Conservation (phyloP, 2,113 vertebrate genomes). For the Daphoenositta chrysoptera region DNA sequence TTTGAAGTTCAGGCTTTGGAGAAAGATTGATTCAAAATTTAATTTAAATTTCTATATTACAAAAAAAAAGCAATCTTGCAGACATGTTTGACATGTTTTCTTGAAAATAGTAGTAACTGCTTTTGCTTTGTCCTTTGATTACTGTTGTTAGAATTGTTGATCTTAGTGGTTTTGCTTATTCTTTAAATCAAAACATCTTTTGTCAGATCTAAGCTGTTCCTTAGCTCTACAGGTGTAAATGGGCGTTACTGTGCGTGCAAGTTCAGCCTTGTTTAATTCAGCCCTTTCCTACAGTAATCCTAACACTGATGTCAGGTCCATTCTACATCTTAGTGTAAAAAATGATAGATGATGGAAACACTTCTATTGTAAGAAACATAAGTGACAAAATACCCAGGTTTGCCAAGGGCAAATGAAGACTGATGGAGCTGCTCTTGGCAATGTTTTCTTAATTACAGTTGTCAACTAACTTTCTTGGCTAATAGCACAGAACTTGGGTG, state of each 20-base stretch:
- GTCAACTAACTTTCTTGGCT: constrained; percentile 51
- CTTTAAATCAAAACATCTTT: not conserved
- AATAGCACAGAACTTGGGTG: constrained; percentile 1
- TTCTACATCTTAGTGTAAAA: constrained; percentile 14
- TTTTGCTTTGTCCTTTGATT: not conserved
- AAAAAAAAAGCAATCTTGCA: not conserved
- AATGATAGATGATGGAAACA: not conserved
- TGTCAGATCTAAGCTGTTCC: constrained; percentile 26
- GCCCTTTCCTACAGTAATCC: constrained; percentile 30
- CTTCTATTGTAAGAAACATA: constrained; percentile 13
- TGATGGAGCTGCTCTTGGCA: constrained; percentile 8
- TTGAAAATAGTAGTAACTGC: not conserved
- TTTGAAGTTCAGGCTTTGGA: not conserved
- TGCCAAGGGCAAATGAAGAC: constrained; percentile 20
- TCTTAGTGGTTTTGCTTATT: constrained; percentile 11
- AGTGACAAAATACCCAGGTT: constrained; percentile 25
- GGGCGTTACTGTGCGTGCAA: constrained; percentile 29
- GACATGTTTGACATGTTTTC: not conserved
- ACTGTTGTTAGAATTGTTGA: not conserved
- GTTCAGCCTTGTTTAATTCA: constrained; percentile 47
- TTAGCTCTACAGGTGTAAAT: not conserved
- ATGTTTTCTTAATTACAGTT: constrained; percentile 52
- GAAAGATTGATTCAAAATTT: not conserved
- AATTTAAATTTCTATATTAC: not conserved
- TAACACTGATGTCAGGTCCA: constrained; percentile 9